phyloP scores from a whole-genome alignment of 2,888 invertebrate genomes.

The Heliconius aoede region DNA sequence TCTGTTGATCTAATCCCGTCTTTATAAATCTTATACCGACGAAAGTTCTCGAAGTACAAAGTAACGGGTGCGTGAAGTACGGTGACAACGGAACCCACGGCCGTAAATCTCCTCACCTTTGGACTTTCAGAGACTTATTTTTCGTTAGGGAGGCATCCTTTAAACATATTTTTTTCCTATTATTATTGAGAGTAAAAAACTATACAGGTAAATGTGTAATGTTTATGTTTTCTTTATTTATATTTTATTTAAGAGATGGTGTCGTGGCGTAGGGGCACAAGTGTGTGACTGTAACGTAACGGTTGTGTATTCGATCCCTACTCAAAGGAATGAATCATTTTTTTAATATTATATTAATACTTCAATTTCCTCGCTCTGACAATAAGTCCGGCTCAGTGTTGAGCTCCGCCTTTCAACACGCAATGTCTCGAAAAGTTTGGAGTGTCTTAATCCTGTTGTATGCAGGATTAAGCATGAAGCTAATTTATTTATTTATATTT shows the following conservation, averaged over 20 bases:
- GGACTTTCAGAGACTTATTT: constrained; percentile 47
- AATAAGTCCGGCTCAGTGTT: too few species aligned
- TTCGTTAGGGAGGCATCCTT: constrained; percentile 46
- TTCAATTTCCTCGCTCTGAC: too few species aligned
- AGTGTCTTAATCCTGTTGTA: too few species aligned
- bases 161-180: constrained; percentile 43
- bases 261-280: too few species aligned
- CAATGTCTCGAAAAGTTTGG: too few species aligned
- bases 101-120: constrained; percentile 43
- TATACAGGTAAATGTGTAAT: too few species aligned
- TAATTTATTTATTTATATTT: not conserved
- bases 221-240: too few species aligned
- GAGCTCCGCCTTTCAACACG: too few species aligned
- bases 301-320: not conserved
- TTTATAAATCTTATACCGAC: constrained; percentile 34
- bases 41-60: constrained; percentile 43
- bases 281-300: too few species aligned
- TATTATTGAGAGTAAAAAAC: constrained; percentile 28
- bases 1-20: constrained; percentile 34
- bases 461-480: too few species aligned
- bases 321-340: too few species aligned
- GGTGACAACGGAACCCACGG: constrained; percentile 44
- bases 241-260: too few species aligned
- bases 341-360: not conserved
- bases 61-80: constrained; percentile 34